phyloP scores from a whole-genome alignment of 2,797 vertebrate genomes.

The Paratrypauchen microcephalus region DNA sequence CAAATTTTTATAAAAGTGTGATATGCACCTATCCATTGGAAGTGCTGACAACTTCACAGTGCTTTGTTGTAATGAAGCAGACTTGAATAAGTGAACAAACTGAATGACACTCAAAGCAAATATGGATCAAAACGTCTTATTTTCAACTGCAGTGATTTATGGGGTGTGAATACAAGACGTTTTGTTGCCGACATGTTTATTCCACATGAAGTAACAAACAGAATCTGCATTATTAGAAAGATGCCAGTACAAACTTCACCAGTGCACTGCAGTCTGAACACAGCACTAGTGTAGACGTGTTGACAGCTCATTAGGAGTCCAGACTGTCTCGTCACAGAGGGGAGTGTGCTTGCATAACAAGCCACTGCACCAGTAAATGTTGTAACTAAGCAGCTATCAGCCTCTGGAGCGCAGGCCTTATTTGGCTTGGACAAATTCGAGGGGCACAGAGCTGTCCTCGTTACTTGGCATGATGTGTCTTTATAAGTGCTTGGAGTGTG shows the following conservation, averaged over 20 bases:
- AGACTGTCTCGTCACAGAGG: slow-evolving; percentile 4
- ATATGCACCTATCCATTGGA: too few species aligned
- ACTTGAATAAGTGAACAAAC: background rate
- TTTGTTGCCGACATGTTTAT: background rate
- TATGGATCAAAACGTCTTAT: background rate
- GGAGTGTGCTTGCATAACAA: slow-evolving; percentile 16
- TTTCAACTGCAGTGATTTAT: background rate
- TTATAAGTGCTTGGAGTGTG: slow-evolving; percentile 17
- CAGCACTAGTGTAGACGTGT: background rate
- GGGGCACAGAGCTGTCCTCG: slow-evolving; percentile 23
- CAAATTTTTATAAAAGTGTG: too few species aligned
- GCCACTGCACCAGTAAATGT: slow-evolving; percentile 21
- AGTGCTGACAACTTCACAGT: too few species aligned
- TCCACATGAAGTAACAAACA: background rate
- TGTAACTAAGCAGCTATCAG: slow-evolving; percentile 18
- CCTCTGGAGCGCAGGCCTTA: slow-evolving; percentile 18
- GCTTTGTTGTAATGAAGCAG: background rate
- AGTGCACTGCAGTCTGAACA: background rate
- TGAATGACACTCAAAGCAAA: background rate
- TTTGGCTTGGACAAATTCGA: slow-evolving; percentile 30
- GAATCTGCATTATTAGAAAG: background rate
- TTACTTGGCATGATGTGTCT: slow-evolving; percentile 15
- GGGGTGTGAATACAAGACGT: background rate
- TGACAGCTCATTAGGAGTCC: slow-evolving; percentile 5
- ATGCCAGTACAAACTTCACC: slow-evolving; percentile 1